Evolutionary conservation across 2,888 invertebrate species (phyloP), one percentile per base, ranked within the genome.

Genomic region (Brachynemurus nebulosus): DNA sequence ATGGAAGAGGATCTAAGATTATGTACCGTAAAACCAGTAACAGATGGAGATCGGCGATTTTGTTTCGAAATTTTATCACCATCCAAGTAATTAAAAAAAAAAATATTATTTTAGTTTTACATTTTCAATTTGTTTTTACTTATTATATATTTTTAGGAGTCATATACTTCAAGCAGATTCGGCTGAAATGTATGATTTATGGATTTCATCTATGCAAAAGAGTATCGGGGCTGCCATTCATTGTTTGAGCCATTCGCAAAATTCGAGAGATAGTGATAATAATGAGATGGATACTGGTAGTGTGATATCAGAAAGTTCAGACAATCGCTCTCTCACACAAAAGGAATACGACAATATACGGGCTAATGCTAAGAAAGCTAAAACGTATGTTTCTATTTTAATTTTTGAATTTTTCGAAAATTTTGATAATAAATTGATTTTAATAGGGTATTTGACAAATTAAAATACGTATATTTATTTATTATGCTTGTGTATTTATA

Each of bases 151-250:
- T 55, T 59, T 0, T 59, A 92, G 92, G 65, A 90, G 85, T 57
- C 97, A 97, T 66, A 85, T 93, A 68, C 72, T 97, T n/a, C 97
- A 97, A 76, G 95, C 97, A 1, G 96, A 97, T 61, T 89, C 91
- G 0, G 91, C 92, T 53, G 86, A 89, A 57, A 84, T 91, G 76
- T 80, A 88, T 51, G 76, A 78, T 52, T 73, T 78, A 12, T 97
- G 97, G 96, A 83, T 93, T 42, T 68, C 77, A 2, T 89, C 95
- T 0, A 69, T 96, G 53, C 95, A 95, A 62, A 78, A 81, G 55
- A 86, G 85, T 17, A 90, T 90, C 53, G 81, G 88, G 2, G 80
- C 82, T 12, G 91, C 91, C 11, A 78, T 85, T 54, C 83, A 85
- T 55, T 70, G 74, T 50, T 11, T 30, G 14, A n/a, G n/a, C n/a